Evolutionary conservation across 2,797 vertebrate species (phyloP), one percentile per base, ranked within the genome.

Genomic region (Mus spretus): DNA sequence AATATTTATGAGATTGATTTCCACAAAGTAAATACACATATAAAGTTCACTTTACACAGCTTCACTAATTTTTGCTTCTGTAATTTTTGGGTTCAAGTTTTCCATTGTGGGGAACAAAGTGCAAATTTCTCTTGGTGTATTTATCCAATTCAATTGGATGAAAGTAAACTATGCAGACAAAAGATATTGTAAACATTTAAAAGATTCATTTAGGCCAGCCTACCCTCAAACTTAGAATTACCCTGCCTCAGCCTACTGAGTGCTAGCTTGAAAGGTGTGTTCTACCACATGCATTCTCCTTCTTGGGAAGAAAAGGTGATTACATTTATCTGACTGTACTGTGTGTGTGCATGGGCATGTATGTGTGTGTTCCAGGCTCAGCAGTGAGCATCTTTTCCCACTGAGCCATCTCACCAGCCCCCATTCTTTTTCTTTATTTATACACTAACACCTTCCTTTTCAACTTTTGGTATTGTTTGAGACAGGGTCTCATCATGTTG

Each of bases 121-220:
- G 40, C 15, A 84, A 83, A 95, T 80, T 82, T 92, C 53, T 91
- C 80, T 91, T 37, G 80, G 9, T 44, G 67, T 74, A 88, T 92
- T 87, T 88, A 90, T 81, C 74, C 44, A 90, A 31, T 26, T 4
- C 17, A 85, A 83, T 80, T 17, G 87, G 61, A 75, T 87, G 88
- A 93, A 96, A 88, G 72, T 70, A 63, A 97, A 96, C 83, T 67
- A 88, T 53, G 31, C 34, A 24, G n/a, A 93, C 77, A 81, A 92
- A 94, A 75, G 55, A 47, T 78, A 84, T 26, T 92, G 11, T 8
- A 63, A 40, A 74, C 11, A 19, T 44, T 17, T 61, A 44, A 57
- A 12, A 12, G 59, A 47, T 34, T 89, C 24, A 72, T 37, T 89
- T 75, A 28, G 44, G 14, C 31, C 34, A 67, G 22, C 44, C 88